A percentile compares a stretch with the other conserved stretches of the same genome.
Evolutionary conservation across 1,140 invertebrate species (phyloP).

Genomic region (Diuraphis noxia): DNA sequence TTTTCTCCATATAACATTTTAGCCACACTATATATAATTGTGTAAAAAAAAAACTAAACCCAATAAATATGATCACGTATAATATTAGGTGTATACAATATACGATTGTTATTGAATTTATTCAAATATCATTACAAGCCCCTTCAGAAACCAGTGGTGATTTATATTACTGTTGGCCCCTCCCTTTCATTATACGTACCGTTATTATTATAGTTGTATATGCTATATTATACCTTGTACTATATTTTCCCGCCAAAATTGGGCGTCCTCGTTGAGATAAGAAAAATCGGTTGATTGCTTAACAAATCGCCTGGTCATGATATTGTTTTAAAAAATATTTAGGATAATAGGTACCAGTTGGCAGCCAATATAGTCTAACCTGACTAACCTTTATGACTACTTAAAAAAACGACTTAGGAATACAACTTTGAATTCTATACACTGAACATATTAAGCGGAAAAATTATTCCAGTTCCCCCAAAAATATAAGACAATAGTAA

Average conservation of each 20-base stretch:
- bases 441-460: neutral
- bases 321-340: neutral
- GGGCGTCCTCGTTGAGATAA: neutral
- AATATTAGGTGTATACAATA: no score
- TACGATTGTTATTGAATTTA: conserved; percentile 1
- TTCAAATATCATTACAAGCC: conserved; percentile 4
- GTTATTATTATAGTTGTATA: neutral
- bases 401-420: no score
- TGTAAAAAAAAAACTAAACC: neutral
- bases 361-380: neutral
- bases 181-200: neutral
- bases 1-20: neutral
- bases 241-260: neutral
- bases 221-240: neutral
- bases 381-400: no score
- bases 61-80: neutral
- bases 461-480: neutral
- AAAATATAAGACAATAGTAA: neutral
- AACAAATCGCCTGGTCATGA: neutral
- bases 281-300: neutral
- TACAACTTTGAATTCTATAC: neutral
- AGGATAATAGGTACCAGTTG: neutral
- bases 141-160: neutral
- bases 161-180: neutral
- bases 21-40: neutral